Evolutionary conservation across 2,797 vertebrate species (phyloP).

Genomic region (Margarornis squamiger): DNA sequence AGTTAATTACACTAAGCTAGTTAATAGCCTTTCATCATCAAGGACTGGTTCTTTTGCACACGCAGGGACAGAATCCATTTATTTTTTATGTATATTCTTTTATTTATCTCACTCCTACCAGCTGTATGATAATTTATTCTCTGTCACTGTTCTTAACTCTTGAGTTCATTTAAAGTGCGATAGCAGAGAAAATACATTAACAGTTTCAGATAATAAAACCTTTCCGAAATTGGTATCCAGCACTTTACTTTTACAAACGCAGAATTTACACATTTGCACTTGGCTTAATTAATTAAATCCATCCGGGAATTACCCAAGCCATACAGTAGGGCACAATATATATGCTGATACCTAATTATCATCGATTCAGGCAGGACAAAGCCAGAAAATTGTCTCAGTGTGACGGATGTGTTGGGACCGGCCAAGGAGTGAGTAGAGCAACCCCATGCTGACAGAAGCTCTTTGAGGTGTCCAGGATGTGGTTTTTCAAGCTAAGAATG

Average conservation of each 20-base stretch:
- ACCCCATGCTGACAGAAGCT: not conserved
- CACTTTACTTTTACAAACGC: constrained; percentile 38
- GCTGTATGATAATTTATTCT: constrained; percentile 67
- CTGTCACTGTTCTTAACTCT: constrained; percentile 62
- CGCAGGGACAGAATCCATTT: constrained; percentile 34
- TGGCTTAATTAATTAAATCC: constrained; percentile 47
- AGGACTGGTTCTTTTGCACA: constrained; percentile 24
- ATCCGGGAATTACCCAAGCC: not conserved
- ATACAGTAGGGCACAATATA: not conserved
- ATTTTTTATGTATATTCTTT: constrained; percentile 51
- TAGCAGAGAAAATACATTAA: constrained; percentile 44
- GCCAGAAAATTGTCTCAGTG: not conserved
- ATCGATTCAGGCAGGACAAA: not conserved
- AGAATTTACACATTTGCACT: constrained; percentile 31
- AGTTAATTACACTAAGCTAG: constrained; percentile 34
- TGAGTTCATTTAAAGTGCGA: constrained; percentile 55
- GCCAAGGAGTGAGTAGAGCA: not conserved
- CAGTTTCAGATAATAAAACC: constrained; percentile 52
- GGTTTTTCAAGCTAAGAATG: not conserved
- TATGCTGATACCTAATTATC: not conserved
- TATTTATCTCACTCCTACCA: constrained; percentile 61
- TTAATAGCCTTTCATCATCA: constrained; percentile 56
- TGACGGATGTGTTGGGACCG: not conserved
- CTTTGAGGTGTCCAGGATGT: accelerated
- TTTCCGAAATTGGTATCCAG: constrained; percentile 15